Evolutionary conservation across 2,888 invertebrate genomes (phyloP), one percentile per base, ranked within the genome.

Genomic region (Seira sanloemensis): DNA sequence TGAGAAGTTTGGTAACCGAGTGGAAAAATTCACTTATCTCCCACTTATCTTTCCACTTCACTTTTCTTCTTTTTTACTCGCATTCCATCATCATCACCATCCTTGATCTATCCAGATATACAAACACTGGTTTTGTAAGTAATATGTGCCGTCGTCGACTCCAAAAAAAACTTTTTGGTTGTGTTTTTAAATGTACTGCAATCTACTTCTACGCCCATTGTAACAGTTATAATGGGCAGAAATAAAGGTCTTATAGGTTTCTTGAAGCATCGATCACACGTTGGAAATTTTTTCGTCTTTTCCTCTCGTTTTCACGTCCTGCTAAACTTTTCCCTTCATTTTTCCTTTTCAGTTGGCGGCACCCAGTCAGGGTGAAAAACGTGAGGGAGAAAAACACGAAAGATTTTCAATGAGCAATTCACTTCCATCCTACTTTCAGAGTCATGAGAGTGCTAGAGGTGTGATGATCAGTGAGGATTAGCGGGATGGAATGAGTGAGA

Each of bases 21-120:
- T 79, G 79, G 79, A 79, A 79, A 79, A 79, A 79, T 79, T 79
- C 79, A 79, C 79, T 79, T 79, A 79, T 79, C 79, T 79, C 79
- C 73, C 79, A 79, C 73, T 79, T 79, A 79, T 79, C 79, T 21
- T 62, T 18, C 21, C 62, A 19, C 37, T 18, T 79, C 65, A n/a
- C 62, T 37, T 37, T 37, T 37, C 37, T 37, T 19, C 69, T 67
- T 77, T 50, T 69, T 69, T 37, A 37, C 77, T 62, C 26, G 26
- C 58, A 62, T 73, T 73, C 62, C 27, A 37, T 37, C 37, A 37
- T 37, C 37, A 37, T 37, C 37, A 37, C 37, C 37, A 37, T 37
- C 37, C 37, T 12, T 37, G 37, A 37, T 37, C 37, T 37, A 37
- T 37, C 37, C 37, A 7, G n/a, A n/a, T n/a, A n/a, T n/a, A n/a